These are phyloP conservation scores for Toxonevra muliebris DNA, from an alignment of 2,888 invertebrate species.

Conservation along the genomic window DNA sequence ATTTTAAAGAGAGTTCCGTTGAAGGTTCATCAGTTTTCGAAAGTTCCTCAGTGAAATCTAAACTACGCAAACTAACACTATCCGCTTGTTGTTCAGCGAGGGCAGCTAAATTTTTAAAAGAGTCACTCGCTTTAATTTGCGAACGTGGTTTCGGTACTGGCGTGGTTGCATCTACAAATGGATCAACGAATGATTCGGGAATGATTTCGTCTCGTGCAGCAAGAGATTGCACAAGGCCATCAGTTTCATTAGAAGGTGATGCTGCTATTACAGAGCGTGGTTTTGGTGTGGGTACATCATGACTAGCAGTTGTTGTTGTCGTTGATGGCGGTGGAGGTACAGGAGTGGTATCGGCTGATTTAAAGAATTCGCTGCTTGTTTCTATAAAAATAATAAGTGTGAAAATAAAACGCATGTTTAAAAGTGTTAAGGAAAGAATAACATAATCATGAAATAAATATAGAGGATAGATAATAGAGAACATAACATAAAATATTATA, in stretches of 20 bases:
- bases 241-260: slow-evolving; percentile 46
- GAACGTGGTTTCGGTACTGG: slow-evolving; percentile 62
- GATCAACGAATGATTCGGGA: slow-evolving; percentile 11
- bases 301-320: slow-evolving; percentile 46
- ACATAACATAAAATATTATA: slow-evolving; percentile 26
- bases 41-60: slow-evolving; percentile 58
- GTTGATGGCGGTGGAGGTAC: slow-evolving; percentile 48
- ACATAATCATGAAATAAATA: slow-evolving; percentile 36
- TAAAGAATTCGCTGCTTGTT: slow-evolving; percentile 61
- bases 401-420: slow-evolving; percentile 60
- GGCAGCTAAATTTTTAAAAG: slow-evolving; percentile 52
- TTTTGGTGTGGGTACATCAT: slow-evolving; percentile 66
- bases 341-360: slow-evolving; percentile 56
- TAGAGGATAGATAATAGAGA: slow-evolving; percentile 49
- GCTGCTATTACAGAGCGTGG: slow-evolving; percentile 64
- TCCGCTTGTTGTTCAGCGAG: slow-evolving; percentile 54
- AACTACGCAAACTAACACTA: slow-evolving; percentile 57
- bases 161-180: slow-evolving; percentile 26
- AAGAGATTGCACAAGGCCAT: slow-evolving; percentile 3
- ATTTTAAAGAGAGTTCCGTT: slow-evolving; percentile 47
- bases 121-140: slow-evolving; percentile 55
- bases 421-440: slow-evolving; percentile 56
- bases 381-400: slow-evolving; percentile 65
- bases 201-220: slow-evolving; percentile 16
- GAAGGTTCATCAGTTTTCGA: slow-evolving; percentile 59